These are phyloP conservation scores for Mesorhabditis spiculigera DNA, from an alignment of 2,888 invertebrate genomes.

Conservation along the genomic window DNA sequence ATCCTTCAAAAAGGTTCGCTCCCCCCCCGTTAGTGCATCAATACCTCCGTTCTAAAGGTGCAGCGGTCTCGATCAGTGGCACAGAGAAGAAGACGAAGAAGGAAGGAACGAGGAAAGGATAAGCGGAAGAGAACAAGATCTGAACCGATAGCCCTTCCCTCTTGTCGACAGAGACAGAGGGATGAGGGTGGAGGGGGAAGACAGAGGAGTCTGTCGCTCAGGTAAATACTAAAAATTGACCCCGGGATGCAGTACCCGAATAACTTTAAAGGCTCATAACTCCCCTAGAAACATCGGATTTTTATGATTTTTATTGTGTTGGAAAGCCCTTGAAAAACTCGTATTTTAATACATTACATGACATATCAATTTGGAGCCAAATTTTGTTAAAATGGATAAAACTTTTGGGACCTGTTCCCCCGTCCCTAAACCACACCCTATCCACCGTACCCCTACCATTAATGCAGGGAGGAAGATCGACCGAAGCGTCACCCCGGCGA, in stretches of 20 bases:
- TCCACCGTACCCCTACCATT: no score
- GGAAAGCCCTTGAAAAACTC: no score
- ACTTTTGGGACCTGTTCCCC: no score
- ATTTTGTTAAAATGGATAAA: no score
- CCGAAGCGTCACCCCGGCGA: not conserved
- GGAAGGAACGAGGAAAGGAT: slow-evolving; percentile 26
- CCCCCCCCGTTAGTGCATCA: slow-evolving; percentile 21
- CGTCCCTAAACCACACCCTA: no score
- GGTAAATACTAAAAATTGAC: not conserved
- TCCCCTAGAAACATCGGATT: no score
- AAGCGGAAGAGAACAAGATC: slow-evolving; percentile 17
- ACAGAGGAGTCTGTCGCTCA: slow-evolving; percentile 4
- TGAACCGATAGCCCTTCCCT: slow-evolving; percentile 17
- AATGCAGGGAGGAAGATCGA: not conserved
- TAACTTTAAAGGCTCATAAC: no score
- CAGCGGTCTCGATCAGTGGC: slow-evolving; percentile 11
- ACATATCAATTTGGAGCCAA: no score
- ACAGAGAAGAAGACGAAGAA: slow-evolving; percentile 30
- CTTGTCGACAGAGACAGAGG: not conserved
- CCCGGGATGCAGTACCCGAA: no score
- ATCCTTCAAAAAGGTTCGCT: slow-evolving; percentile 54
- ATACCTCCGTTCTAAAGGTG: not conserved
- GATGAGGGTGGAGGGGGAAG: slow-evolving; percentile 4
- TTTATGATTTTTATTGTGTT: no score
- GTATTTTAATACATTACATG: no score